Conservation (phyloP, 2,888 invertebrate species). For the Macroteleia sp. region DNA sequence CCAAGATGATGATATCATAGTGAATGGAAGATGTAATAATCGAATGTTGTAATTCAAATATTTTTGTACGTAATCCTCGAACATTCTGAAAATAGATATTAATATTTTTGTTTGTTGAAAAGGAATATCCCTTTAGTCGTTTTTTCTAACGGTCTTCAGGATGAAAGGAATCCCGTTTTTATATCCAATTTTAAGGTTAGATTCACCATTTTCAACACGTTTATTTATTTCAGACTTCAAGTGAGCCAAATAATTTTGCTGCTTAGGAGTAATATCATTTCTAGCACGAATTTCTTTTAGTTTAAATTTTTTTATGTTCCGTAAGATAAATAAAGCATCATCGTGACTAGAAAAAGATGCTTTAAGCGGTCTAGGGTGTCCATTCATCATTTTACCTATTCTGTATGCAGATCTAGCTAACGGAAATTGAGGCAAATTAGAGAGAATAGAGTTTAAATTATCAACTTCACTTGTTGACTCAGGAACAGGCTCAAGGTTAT, state of each 20-base stretch:
- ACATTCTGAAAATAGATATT: neutral
- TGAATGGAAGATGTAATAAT: neutral
- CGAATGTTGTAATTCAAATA: neutral
- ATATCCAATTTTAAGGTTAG: neutral
- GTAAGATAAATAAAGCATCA: conserved; percentile 1
- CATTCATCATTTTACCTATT: neutral
- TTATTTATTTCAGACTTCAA: neutral
- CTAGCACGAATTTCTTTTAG: neutral
- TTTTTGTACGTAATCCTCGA: neutral
- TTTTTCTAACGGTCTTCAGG: neutral
- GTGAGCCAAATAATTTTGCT: neutral
- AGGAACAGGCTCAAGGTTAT: no score
- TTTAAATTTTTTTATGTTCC: neutral
- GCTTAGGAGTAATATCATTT: conserved; percentile 19
- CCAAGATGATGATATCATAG: conserved; percentile 3
- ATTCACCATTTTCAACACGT: neutral
- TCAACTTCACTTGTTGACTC: no score
- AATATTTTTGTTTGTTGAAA: neutral
- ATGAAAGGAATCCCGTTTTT: neutral
- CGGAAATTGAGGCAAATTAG: neutral
- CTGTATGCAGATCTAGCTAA: neutral
- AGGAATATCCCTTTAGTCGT: neutral
- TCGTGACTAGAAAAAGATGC: neutral
- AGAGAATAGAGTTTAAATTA: neutral
- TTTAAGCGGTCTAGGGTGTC: neutral